Evolutionary conservation across 2,113 vertebrate genomes (phyloP).

Genomic region (Clarias batrachus): DNA sequence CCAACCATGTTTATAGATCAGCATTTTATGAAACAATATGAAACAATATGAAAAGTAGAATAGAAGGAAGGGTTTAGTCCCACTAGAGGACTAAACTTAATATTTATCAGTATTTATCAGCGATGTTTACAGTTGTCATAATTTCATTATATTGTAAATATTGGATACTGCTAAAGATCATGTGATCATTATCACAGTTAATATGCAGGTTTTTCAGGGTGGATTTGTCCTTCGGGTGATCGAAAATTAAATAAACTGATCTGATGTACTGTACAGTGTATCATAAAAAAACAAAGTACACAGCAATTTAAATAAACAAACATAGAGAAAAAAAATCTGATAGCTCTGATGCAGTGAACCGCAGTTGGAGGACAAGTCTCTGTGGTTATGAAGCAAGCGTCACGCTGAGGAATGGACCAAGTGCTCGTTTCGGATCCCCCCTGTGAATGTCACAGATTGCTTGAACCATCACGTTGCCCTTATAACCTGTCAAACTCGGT

Average conservation of each 20-base stretch:
- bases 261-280: background rate
- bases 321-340: background rate
- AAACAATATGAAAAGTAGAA: background rate
- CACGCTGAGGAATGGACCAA: background rate
- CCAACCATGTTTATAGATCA: background rate
- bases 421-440: background rate
- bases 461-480: constrained; percentile 47
- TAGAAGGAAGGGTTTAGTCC: background rate
- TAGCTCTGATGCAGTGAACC: background rate
- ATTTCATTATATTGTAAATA: background rate
- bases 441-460: constrained; percentile 44
- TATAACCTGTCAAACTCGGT: constrained; percentile 37
- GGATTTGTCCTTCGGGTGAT: background rate
- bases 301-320: background rate
- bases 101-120: background rate
- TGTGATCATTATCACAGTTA: background rate
- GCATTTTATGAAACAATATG: no score
- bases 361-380: background rate
- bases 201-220: background rate
- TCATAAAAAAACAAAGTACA: background rate
- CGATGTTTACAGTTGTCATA: background rate
- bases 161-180: background rate
- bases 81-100: background rate
- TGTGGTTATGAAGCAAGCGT: constrained; percentile 1
- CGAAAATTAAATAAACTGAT: background rate